Evolutionary conservation across 1,140 invertebrate genomes (phyloP).

Genomic region (Maconellicoccus hirsutus): DNA sequence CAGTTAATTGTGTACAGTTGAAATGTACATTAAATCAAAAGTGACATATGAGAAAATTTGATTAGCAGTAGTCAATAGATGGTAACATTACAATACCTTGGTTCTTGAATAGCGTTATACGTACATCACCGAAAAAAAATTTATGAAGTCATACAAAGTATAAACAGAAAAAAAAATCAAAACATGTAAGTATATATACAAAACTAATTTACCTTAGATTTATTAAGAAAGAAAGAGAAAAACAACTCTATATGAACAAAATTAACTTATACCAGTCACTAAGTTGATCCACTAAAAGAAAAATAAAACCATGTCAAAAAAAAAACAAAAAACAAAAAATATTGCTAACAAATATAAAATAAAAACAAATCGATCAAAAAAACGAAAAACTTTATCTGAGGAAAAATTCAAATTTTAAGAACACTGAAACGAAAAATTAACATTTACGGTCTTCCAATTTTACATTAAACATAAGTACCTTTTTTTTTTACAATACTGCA

Average conservation of each 20-base stretch:
- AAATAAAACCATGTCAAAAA: neutral
- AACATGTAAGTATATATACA: neutral
- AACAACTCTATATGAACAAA: neutral
- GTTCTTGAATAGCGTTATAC: neutral
- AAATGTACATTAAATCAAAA: neutral
- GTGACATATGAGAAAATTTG: neutral
- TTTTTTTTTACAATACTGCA: neutral
- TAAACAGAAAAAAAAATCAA: neutral
- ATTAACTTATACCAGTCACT: neutral
- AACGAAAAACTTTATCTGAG: neutral
- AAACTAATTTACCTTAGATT: neutral
- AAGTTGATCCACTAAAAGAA: neutral
- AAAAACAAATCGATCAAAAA: neutral
- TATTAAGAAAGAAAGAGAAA: neutral
- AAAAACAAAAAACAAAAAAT: neutral
- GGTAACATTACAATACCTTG: neutral
- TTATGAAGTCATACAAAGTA: neutral
- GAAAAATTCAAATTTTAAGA: neutral
- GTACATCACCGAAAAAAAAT: neutral
- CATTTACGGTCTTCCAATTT: neutral
- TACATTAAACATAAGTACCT: no score
- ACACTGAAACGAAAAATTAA: neutral
- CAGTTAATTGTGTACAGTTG: neutral
- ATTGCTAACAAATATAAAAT: neutral
- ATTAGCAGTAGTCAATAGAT: neutral